Evolutionary conservation across 2,113 vertebrate genomes (phyloP).

Genomic region (Aplodontia rufa): DNA sequence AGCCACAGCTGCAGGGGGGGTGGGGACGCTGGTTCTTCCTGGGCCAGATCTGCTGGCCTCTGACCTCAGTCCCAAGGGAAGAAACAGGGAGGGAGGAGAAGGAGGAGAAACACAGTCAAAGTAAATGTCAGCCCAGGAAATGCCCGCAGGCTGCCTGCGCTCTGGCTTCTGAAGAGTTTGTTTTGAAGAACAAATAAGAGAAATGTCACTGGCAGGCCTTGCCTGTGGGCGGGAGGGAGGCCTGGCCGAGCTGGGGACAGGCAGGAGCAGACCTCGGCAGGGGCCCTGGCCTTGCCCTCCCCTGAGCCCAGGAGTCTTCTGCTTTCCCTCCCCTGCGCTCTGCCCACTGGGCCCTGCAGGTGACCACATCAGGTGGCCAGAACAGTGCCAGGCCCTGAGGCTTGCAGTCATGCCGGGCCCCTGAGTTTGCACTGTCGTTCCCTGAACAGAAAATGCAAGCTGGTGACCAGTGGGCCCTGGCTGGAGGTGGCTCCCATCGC

Average conservation of each 20-base stretch:
- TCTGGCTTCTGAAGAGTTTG: constrained; percentile 53
- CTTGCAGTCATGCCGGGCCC: fast-evolving
- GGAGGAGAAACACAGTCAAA: background rate
- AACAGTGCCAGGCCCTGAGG: background rate
- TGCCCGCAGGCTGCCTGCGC: constrained; percentile 55
- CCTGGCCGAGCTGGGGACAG: background rate
- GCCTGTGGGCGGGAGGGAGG: background rate
- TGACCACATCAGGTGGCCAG: background rate
- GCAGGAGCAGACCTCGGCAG: background rate
- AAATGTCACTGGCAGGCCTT: constrained; percentile 58
- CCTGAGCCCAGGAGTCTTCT: background rate
- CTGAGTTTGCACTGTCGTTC: constrained; percentile 52
- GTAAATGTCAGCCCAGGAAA: constrained; percentile 80
- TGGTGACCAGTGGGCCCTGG: constrained; percentile 96
- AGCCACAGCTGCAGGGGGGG: background rate
- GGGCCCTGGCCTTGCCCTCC: background rate
- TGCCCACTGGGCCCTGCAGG: no score
- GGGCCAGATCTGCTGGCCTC: background rate
- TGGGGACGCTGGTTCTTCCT: background rate
- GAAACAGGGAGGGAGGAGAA: background rate
- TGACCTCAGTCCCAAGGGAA: background rate
- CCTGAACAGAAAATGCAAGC: constrained; percentile 94
- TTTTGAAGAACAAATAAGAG: constrained; percentile 73
- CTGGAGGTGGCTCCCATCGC: constrained; percentile 93
- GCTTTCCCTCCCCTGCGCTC: no score